Evolutionary conservation across 1,140 invertebrate species (phyloP).

Genomic region (Drosophila paulistorum): DNA sequence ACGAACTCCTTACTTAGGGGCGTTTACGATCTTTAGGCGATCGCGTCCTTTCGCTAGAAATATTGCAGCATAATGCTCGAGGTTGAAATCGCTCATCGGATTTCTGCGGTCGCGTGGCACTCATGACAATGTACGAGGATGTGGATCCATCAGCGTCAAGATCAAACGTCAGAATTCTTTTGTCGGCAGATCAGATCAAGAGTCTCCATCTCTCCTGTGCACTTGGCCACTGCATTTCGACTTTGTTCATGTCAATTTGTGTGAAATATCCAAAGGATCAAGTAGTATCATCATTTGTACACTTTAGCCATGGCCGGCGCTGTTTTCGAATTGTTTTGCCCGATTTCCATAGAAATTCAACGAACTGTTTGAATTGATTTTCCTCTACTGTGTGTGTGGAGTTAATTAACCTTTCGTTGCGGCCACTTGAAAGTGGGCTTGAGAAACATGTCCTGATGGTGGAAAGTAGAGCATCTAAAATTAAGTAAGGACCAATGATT

Average conservation of each 20-base stretch:
- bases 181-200: constrained; percentile 45
- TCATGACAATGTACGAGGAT: constrained; percentile 27
- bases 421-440: constrained; percentile 70
- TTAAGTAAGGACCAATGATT: not conserved
- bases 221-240: not conserved
- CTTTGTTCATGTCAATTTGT: constrained; percentile 63
- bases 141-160: constrained; percentile 66
- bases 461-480: constrained; percentile 40
- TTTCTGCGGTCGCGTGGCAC: constrained; percentile 72
- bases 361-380: constrained; percentile 72
- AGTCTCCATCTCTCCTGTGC: not conserved
- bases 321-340: constrained; percentile 71
- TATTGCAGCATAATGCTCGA: constrained; percentile 60
- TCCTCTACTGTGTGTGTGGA: constrained; percentile 34
- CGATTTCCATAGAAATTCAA: constrained; percentile 66
- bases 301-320: constrained; percentile 72
- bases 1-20: constrained; percentile 15
- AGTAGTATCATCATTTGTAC: constrained; percentile 67
- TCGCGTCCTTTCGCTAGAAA: constrained; percentile 59
- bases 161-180: constrained; percentile 70
- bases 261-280: constrained; percentile 51
- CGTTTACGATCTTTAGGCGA: constrained; percentile 68
- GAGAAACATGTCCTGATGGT: not conserved
- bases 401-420: constrained; percentile 76
- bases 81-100: constrained; percentile 25